Evolutionary conservation across 2,113 vertebrate species (phyloP).

Genomic region (Falco punctatus): DNA sequence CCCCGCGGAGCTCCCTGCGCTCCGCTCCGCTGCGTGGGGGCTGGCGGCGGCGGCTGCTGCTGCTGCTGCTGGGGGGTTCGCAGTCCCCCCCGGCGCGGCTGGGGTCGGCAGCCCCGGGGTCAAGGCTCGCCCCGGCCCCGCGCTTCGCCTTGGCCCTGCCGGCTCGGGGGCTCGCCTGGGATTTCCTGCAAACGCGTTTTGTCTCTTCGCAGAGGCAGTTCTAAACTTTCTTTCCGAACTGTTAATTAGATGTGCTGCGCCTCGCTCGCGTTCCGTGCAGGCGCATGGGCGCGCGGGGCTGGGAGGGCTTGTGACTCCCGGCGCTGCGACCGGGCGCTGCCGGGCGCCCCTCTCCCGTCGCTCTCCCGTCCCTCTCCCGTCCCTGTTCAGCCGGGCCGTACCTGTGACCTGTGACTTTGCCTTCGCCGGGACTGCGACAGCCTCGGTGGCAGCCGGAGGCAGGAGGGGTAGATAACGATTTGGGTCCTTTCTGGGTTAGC

Average conservation of each 20-base stretch:
- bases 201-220: background rate
- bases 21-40: background rate
- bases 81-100: background rate
- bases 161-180: background rate
- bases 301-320: slow-evolving; percentile 7
- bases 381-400: background rate
- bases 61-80: background rate
- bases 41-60: background rate
- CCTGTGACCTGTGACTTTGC: background rate
- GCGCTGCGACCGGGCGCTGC: background rate
- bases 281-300: background rate
- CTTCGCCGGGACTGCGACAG: background rate
- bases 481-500: background rate
- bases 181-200: background rate
- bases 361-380: background rate
- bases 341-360: background rate
- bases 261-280: background rate
- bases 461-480: background rate
- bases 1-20: background rate
- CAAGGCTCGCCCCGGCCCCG: background rate
- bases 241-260: background rate
- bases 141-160: background rate
- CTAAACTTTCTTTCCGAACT: slow-evolving; percentile 51
- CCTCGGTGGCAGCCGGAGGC: background rate
- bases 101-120: background rate